These are phyloP conservation scores for Neotragus moschatus DNA, from an alignment of 2,113 vertebrate genomes.

Conservation along the genomic window DNA sequence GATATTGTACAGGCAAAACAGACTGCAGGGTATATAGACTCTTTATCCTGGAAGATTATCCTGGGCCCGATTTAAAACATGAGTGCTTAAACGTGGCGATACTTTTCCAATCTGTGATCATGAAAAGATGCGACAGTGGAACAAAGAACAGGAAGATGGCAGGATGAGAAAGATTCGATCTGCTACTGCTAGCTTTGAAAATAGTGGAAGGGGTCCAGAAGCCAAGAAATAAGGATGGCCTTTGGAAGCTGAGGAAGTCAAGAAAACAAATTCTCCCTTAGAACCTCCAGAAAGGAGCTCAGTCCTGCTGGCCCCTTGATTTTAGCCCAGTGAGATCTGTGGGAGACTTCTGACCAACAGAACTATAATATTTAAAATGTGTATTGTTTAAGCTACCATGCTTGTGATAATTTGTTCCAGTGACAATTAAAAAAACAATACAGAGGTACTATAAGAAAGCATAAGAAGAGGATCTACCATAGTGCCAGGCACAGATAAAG, in stretches of 20 bases:
- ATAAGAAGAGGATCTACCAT: background rate
- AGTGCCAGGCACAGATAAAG: background rate
- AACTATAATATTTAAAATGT: background rate
- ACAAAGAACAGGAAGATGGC: background rate
- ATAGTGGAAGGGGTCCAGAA: background rate
- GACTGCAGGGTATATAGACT: background rate
- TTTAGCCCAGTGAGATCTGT: background rate
- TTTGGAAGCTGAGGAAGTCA: background rate
- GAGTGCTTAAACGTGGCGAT: background rate
- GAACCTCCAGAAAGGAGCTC: background rate
- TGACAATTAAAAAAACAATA: background rate
- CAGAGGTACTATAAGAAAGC: background rate
- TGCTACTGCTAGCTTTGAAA: background rate
- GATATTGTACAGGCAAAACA: background rate
- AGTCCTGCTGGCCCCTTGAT: background rate
- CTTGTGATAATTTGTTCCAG: background rate
- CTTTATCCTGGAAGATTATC: background rate
- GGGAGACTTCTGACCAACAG: background rate
- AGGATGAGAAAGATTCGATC: background rate
- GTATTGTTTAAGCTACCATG: background rate
- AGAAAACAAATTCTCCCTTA: background rate
- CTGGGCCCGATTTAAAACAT: background rate
- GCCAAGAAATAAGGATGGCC: background rate
- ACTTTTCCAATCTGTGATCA: background rate
- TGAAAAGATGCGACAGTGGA: background rate